phyloP scores from a whole-genome alignment of 2,888 invertebrate species.

The Conus canariensis region DNA sequence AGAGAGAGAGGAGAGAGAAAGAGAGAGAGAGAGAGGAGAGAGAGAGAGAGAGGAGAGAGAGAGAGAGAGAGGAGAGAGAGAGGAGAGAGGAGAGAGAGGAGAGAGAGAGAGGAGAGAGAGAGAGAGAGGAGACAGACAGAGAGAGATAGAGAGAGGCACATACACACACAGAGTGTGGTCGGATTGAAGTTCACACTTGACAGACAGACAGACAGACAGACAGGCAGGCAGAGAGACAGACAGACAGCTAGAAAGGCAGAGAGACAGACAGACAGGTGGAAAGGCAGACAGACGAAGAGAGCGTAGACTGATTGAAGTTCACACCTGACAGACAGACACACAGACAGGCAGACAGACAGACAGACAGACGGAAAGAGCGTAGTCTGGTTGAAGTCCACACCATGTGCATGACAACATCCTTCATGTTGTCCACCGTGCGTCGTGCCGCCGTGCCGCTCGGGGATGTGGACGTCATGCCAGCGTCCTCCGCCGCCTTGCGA shows the following conservation, averaged over 20 bases:
- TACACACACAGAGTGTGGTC: background rate
- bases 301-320: background rate
- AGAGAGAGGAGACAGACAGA: constrained; percentile 3
- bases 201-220: background rate
- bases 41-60: background rate
- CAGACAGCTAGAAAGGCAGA: too few species aligned
- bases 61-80: background rate
- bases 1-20: too few species aligned
- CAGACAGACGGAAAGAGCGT: too few species aligned
- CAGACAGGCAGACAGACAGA: too few species aligned
- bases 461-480: too few species aligned
- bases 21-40: too few species aligned
- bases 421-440: too few species aligned
- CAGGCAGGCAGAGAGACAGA: background rate
- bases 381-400: too few species aligned
- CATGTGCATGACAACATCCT: too few species aligned
- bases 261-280: background rate
- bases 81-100: background rate
- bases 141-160: background rate
- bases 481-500: too few species aligned
- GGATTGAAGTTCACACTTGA: background rate
- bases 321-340: background rate
- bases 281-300: background rate
- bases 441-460: too few species aligned
- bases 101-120: background rate